Evolutionary conservation across 2,113 vertebrate genomes (phyloP).

Genomic region (Pachypanchax playfairii): DNA sequence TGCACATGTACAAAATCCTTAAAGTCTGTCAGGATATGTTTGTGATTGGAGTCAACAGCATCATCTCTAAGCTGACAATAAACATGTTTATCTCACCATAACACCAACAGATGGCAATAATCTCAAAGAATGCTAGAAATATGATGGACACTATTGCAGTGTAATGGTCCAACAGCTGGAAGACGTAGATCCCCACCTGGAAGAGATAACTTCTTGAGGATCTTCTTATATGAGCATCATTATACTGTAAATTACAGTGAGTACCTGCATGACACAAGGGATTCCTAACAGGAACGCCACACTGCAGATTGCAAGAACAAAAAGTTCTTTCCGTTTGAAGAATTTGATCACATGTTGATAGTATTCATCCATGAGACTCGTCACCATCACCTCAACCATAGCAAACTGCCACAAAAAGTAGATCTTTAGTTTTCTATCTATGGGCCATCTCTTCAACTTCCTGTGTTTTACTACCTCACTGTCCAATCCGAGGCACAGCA

Average conservation of each 20-base stretch:
- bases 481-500: slow-evolving; percentile 80
- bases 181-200: slow-evolving; percentile 81
- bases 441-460: background rate
- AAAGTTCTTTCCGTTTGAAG: slow-evolving; percentile 76
- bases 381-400: slow-evolving; percentile 84
- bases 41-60: too few species aligned
- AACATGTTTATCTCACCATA: slow-evolving; percentile 68
- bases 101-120: slow-evolving; percentile 75
- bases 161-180: slow-evolving; percentile 84
- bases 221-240: background rate
- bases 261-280: slow-evolving; percentile 80
- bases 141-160: slow-evolving; percentile 82
- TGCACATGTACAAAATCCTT: slow-evolving; percentile 20
- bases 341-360: slow-evolving; percentile 46
- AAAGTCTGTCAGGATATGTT: background rate
- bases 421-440: background rate
- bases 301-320: slow-evolving; percentile 71
- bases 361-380: slow-evolving; percentile 77
- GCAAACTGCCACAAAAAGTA: slow-evolving; percentile 71
- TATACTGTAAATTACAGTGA: background rate
- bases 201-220: background rate
- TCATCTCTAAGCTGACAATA: background rate
- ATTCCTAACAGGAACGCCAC: slow-evolving; percentile 72
- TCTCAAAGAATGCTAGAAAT: slow-evolving; percentile 82
- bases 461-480: slow-evolving; percentile 70